These are phyloP conservation scores for Salminus brasiliensis DNA, from an alignment of 2,113 vertebrate genomes.

Conservation along the genomic window DNA sequence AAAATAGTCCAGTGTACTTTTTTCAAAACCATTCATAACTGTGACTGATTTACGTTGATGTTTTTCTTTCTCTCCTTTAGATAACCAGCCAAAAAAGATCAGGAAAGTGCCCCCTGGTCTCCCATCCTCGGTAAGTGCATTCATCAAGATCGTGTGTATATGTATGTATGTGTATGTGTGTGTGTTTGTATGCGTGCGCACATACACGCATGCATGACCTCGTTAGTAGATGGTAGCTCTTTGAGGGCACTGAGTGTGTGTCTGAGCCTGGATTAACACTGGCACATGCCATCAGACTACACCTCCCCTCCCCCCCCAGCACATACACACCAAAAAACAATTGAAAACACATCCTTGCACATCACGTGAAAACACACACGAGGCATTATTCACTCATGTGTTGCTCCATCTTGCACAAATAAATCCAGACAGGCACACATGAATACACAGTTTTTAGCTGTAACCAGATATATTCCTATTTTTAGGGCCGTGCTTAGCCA, in stretches of 20 bases:
- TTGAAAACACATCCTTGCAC: constrained; percentile 12
- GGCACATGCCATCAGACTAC: constrained; percentile 22
- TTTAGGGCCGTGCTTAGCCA: constrained; percentile 26
- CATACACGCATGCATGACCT: constrained; percentile 13
- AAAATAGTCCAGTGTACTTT: too few species aligned
- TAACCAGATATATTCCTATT: background rate
- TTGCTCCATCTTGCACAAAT: background rate
- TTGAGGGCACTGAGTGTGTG: background rate
- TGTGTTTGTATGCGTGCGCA: constrained; percentile 9
- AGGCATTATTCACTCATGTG: background rate
- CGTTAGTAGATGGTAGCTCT: constrained; percentile 28
- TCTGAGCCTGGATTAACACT: constrained; percentile 37
- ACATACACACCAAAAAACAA: constrained; percentile 1
- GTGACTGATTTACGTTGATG: background rate
- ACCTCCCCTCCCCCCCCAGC: background rate
- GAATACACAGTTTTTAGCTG: background rate
- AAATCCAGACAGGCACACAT: constrained; percentile 3
- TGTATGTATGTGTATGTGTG: constrained; percentile 33
- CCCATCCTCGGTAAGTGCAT: constrained; percentile 84
- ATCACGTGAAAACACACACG: background rate
- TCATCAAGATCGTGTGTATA: too few species aligned
- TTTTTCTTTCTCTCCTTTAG: constrained; percentile 64
- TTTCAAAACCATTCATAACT: background rate
- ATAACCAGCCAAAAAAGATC: constrained; percentile 93
- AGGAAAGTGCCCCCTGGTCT: constrained; percentile 94